Percentiles rank a stretch among this genome's conserved stretches.
Evolutionary conservation across 2,797 vertebrate species (phyloP).

Genomic region (Amblyraja radiata): DNA sequence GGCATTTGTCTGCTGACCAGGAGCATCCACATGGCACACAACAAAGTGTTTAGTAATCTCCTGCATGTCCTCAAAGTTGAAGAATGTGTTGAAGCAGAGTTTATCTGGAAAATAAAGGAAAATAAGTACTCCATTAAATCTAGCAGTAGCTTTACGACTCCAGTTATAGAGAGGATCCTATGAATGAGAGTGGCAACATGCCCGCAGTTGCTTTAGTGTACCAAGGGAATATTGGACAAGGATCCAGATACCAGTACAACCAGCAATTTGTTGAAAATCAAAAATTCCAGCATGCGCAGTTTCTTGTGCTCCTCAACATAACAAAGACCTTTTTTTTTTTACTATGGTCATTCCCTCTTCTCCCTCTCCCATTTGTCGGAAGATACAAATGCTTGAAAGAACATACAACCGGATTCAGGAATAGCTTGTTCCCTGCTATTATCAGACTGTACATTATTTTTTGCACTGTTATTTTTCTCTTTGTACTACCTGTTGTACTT

Average conservation of each 20-base stretch:
- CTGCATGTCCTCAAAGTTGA: constrained; percentile 39
- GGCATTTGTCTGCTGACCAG: constrained; percentile 33
- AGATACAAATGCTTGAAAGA: too few species aligned
- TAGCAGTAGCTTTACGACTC: neutral
- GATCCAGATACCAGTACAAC: neutral
- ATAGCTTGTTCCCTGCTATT: too few species aligned
- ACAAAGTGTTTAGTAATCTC: constrained; percentile 39
- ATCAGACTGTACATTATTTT: too few species aligned
- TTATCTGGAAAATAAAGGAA: constrained; percentile 30
- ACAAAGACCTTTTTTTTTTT: too few species aligned
- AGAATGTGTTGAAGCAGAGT: constrained; percentile 37
- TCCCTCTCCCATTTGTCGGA: too few species aligned
- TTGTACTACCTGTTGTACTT: too few species aligned
- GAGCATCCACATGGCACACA: constrained; percentile 39
- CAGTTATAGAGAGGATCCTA: neutral
- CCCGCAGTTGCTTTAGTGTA: neutral
- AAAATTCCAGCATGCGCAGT: too few species aligned
- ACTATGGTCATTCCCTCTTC: too few species aligned
- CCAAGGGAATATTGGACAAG: neutral
- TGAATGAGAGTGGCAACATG: neutral
- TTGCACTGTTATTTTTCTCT: too few species aligned
- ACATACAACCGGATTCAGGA: too few species aligned
- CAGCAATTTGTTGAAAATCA: neutral
- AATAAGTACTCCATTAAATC: neutral
- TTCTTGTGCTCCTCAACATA: too few species aligned